Conservation (phyloP, 2,113 vertebrate genomes). For the Procavia capensis region DNA sequence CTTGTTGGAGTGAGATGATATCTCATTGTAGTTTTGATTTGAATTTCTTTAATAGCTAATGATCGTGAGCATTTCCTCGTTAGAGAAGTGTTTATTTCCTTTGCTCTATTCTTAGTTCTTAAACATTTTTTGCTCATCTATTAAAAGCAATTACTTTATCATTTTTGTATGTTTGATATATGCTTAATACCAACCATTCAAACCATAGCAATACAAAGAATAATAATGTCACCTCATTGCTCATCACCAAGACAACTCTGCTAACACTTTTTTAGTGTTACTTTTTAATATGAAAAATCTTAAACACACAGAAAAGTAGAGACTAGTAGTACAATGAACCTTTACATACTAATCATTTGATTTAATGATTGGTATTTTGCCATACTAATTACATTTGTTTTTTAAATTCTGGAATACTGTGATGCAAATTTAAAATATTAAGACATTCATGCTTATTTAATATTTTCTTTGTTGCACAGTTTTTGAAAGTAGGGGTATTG, state of each 20-base stretch:
- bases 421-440: background rate
- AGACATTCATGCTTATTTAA: background rate
- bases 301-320: background rate
- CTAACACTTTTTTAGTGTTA: background rate
- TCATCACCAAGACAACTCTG: background rate
- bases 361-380: background rate
- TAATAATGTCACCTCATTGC: background rate
- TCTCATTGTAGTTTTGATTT: no score
- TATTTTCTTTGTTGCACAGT: background rate
- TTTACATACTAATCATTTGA: background rate
- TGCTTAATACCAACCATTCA: background rate
- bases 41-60: no score
- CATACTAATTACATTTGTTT: background rate
- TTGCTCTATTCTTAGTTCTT: no score
- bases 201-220: background rate
- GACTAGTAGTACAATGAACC: background rate
- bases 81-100: no score
- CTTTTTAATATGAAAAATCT: constrained; percentile 6
- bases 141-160: background rate
- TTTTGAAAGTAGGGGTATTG: constrained; percentile 19
- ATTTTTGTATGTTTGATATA: background rate
- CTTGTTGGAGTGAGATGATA: no score
- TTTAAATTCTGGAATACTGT: background rate
- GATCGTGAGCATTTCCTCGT: no score
- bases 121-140: background rate